Percentiles rank a stretch among this genome's conserved stretches.
Evolutionary conservation across 2,113 vertebrate genomes (phyloP).

Genomic region (Turnix velox): DNA sequence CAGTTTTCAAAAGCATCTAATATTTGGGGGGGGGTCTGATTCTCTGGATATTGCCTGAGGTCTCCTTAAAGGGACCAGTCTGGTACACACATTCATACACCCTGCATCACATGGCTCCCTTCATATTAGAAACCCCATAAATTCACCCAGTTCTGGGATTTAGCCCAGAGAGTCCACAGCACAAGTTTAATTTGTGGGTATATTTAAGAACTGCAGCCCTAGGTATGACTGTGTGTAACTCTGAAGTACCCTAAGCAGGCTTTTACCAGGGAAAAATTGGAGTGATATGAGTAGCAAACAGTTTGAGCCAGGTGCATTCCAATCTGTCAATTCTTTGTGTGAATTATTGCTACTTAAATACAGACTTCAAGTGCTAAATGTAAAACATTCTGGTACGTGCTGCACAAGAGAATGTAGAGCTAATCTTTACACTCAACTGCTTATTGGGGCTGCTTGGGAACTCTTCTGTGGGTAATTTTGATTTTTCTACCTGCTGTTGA

Average conservation of each 20-base stretch:
- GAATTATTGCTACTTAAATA: slow-evolving; percentile 36
- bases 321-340: slow-evolving; percentile 27
- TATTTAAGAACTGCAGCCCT: background rate
- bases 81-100: rapidly evolving
- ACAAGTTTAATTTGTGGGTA: background rate
- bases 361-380: slow-evolving; percentile 4
- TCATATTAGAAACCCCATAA: background rate
- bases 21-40: background rate
- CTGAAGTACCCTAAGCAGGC: background rate
- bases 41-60: background rate
- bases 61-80: background rate
- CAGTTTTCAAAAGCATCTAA: background rate
- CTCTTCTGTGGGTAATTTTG: background rate
- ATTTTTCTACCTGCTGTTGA: background rate
- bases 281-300: background rate
- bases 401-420: background rate
- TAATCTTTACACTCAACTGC: background rate
- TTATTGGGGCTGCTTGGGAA: background rate
- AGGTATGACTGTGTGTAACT: background rate
- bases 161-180: background rate
- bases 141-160: background rate
- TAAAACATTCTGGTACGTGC: slow-evolving; percentile 17
- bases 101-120: rapidly evolving
- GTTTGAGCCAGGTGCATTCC: slow-evolving; percentile 45
- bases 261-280: background rate